These are phyloP conservation scores for Esperia sulphurella DNA, from an alignment of 2,888 invertebrate genomes.

Conservation along the genomic window DNA sequence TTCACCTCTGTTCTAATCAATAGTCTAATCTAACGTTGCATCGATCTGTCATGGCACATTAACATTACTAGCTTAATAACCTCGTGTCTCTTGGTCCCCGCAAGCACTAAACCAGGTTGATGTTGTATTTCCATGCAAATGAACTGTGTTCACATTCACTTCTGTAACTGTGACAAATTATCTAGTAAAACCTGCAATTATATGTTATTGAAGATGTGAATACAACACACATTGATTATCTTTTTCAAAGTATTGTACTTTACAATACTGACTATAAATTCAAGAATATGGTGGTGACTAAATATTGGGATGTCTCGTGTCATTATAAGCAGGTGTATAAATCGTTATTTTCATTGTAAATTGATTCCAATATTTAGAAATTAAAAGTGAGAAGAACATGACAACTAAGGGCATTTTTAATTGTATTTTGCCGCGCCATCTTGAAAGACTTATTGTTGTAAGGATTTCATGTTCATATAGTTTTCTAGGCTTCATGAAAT, in stretches of 20 bases:
- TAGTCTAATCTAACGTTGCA: constrained; percentile 54
- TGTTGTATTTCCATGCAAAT: constrained; percentile 62
- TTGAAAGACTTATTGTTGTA: constrained; percentile 77
- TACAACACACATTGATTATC: constrained; percentile 45
- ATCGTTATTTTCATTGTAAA: constrained; percentile 69
- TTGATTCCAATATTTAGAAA: constrained; percentile 75
- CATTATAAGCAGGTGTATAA: constrained; percentile 70
- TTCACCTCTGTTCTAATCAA: constrained; percentile 38
- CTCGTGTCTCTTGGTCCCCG: constrained; percentile 75
- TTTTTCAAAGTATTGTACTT: constrained; percentile 51
- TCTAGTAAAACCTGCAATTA: constrained; percentile 24
- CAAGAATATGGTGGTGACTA: constrained; percentile 57
- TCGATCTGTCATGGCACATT: constrained; percentile 51
- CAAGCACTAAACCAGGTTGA: constrained; percentile 71
- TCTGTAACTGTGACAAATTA: constrained; percentile 10
- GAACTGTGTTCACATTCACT: constrained; percentile 51
- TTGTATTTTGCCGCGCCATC: constrained; percentile 72
- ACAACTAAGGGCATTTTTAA: constrained; percentile 69
- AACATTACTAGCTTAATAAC: constrained; percentile 64
- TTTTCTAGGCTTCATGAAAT: constrained; percentile 76
- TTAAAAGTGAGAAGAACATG: constrained; percentile 50
- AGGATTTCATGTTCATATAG: constrained; percentile 78
- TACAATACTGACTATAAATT: constrained; percentile 37
- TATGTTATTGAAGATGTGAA: constrained; percentile 29
- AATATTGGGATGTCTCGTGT: constrained; percentile 70